A percentile compares a stretch with the other conserved stretches of the same genome.
These are phyloP conservation scores for Abrostola tripartita DNA, from an alignment of 2,888 invertebrate species.

Conservation along the genomic window DNA sequence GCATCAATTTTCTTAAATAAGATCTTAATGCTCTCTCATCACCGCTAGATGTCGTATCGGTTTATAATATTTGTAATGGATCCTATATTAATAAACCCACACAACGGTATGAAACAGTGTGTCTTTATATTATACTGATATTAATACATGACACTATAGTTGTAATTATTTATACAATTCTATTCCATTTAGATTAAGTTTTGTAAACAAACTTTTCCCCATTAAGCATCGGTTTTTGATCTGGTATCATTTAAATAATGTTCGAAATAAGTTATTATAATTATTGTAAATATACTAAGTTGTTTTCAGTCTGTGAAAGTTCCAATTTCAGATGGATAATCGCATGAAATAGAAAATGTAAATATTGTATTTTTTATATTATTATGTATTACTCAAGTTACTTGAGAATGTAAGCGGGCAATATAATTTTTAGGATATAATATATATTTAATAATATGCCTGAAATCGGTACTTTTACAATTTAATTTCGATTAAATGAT, in stretches of 20 bases:
- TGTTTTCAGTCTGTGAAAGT: slow-evolving; percentile 50
- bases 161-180: slow-evolving; percentile 60
- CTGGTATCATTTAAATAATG: slow-evolving; percentile 38
- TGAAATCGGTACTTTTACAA: slow-evolving; percentile 68
- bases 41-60: slow-evolving; percentile 33
- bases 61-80: slow-evolving; percentile 21
- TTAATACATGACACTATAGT: slow-evolving; percentile 62
- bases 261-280: slow-evolving; percentile 48
- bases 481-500: slow-evolving; percentile 49
- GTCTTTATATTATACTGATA: slow-evolving; percentile 48
- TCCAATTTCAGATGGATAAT: slow-evolving; percentile 53
- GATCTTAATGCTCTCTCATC: not conserved
- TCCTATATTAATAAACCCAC: slow-evolving; percentile 27
- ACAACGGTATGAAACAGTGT: slow-evolving; percentile 11
- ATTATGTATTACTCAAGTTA: slow-evolving; percentile 70
- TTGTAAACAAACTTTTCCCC: slow-evolving; percentile 40
- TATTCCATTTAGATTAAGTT: slow-evolving; percentile 55
- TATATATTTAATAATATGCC: slow-evolving; percentile 59
- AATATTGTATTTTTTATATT: slow-evolving; percentile 76
- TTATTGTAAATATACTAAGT: slow-evolving; percentile 54
- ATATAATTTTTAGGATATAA: slow-evolving; percentile 60
- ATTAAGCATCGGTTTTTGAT: slow-evolving; percentile 31
- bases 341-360: slow-evolving; percentile 67
- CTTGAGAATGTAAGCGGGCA: slow-evolving; percentile 69
- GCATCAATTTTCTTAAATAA: not conserved